Conservation (phyloP, 2,888 invertebrate genomes). For the Callimorpha dominula region DNA sequence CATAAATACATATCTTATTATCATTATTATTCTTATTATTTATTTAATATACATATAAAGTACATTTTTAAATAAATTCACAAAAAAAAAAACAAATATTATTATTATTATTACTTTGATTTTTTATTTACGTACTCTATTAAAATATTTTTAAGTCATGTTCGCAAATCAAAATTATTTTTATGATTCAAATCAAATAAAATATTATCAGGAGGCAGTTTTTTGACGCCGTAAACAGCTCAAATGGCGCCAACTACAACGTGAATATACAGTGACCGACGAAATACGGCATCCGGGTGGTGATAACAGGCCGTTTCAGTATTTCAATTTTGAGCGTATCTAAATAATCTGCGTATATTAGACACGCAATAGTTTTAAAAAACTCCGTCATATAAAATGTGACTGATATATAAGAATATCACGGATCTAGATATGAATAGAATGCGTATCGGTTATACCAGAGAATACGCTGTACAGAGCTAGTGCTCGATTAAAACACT, state of each 20-base stretch:
- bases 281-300: conserved; percentile 29
- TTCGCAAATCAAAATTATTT: conserved; percentile 40
- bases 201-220: conserved; percentile 31
- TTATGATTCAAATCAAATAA: conserved; percentile 33
- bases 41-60: no score
- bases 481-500: not conserved
- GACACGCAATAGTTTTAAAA: not conserved
- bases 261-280: conserved; percentile 11
- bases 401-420: not conserved
- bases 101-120: not conserved
- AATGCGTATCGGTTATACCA: not conserved
- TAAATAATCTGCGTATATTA: conserved; percentile 16
- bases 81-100: not conserved
- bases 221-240: conserved; percentile 44
- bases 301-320: conserved; percentile 23
- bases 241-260: conserved; percentile 27
- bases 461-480: no score
- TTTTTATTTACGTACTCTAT: conserved; percentile 23
- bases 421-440: not conserved
- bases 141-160: conserved; percentile 49
- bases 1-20: no score
- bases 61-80: not conserved
- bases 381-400: not conserved
- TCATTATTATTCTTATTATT: no score
- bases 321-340: conserved; percentile 16